These are phyloP conservation scores for Ctenodactylus gundi DNA, from an alignment of 2,113 vertebrate genomes.

Conservation along the genomic window DNA sequence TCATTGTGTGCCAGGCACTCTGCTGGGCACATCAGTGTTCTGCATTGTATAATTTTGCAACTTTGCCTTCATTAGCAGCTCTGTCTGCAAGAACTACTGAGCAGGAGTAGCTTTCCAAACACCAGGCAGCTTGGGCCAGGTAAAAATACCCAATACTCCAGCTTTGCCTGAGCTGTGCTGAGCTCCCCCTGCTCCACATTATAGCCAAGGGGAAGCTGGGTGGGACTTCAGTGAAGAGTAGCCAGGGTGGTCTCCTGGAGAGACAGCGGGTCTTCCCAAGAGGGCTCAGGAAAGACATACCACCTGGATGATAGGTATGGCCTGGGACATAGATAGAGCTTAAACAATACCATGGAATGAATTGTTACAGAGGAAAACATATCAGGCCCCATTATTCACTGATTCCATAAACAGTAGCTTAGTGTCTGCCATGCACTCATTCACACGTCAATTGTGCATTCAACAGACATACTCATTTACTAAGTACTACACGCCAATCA, in stretches of 20 bases:
- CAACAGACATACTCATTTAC: background rate
- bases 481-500: background rate
- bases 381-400: background rate
- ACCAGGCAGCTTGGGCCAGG: background rate
- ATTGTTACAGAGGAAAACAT: background rate
- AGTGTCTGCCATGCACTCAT: background rate
- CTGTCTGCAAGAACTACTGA: background rate
- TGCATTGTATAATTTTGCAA: background rate
- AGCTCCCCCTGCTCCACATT: background rate
- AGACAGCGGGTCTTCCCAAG: background rate
- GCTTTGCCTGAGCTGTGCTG: background rate
- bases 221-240: background rate
- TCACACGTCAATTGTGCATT: background rate
- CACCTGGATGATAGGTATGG: background rate
- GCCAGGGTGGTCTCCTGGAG: background rate
- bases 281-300: background rate
- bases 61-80: background rate
- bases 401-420: background rate
- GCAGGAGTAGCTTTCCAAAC: background rate
- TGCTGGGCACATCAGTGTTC: background rate
- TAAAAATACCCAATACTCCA: background rate
- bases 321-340: background rate
- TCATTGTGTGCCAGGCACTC: fast-evolving
- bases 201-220: background rate
- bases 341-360: background rate